Conservation (phyloP, 2,797 vertebrate species). For the Rhinoraja longicauda region DNA sequence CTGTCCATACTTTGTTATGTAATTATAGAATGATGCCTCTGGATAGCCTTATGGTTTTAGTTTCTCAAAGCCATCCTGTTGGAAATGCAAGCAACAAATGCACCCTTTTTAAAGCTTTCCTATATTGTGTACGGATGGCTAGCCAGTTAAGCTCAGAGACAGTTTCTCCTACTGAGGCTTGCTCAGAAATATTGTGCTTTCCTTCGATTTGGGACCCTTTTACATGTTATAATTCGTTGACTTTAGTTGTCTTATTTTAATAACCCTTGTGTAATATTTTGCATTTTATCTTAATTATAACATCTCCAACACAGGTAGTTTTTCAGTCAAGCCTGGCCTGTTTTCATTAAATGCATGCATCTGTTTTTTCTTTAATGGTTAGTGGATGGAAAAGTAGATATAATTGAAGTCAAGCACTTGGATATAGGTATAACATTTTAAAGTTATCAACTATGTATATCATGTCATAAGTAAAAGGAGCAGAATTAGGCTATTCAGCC, state of each 20-base stretch:
- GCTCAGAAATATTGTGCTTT: background rate
- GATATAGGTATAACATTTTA: background rate
- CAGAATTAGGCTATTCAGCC: too few relatives aligned
- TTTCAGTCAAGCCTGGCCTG: background rate
- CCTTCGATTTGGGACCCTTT: background rate
- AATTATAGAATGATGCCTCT: background rate
- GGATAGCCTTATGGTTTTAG: background rate
- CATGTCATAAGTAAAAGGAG: too few relatives aligned
- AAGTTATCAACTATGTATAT: background rate
- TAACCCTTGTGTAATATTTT: background rate
- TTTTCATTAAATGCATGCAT: background rate
- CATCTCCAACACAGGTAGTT: background rate
- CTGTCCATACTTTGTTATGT: background rate
- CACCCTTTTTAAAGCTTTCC: background rate
- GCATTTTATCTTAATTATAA: background rate
- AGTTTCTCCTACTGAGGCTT: background rate
- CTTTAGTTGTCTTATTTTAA: background rate
- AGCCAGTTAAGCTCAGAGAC: background rate
- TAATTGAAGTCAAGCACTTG: background rate
- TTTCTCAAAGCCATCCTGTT: background rate
- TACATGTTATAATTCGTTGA: background rate
- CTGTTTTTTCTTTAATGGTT: background rate
- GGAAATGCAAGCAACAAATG: background rate
- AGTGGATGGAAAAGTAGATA: background rate
- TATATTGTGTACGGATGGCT: background rate